Percentiles rank a stretch among this genome's conserved stretches.
phyloP scores from a whole-genome alignment of 2,888 invertebrate genomes.

The Listrodromus nycthemerus region DNA sequence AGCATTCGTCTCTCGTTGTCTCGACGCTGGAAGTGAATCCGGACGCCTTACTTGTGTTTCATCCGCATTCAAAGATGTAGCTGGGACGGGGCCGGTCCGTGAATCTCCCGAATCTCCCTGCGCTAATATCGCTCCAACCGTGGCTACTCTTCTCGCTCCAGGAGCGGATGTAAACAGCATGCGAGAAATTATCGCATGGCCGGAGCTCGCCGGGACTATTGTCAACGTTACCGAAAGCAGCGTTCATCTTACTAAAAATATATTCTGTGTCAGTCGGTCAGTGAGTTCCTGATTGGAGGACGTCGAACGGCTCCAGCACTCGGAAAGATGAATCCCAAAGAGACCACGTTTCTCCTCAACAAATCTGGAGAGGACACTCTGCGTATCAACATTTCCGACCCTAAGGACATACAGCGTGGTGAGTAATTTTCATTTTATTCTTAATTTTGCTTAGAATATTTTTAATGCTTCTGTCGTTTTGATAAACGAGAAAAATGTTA shows the following conservation, averaged over 20 bases:
- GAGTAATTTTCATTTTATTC: neutral
- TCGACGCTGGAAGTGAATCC: neutral
- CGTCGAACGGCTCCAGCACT: slow-evolving; percentile 13
- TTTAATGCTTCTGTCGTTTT: too few relatives aligned
- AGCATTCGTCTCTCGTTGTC: neutral
- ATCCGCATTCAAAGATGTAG: slow-evolving; percentile 58
- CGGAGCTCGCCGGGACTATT: too few relatives aligned
- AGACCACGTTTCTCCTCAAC: slow-evolving; percentile 71
- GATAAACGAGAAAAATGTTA: neutral
- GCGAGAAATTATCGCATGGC: neutral
- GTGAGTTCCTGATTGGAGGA: slow-evolving; percentile 46
- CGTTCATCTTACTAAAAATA: slow-evolving; percentile 11
- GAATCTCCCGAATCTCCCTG: neutral
- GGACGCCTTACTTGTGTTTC: neutral
- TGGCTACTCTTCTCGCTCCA: neutral
- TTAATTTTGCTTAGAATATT: too few relatives aligned
- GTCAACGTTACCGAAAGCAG: neutral
- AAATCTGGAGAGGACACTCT: slow-evolving; percentile 60
- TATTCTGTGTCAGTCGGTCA: slow-evolving; percentile 56
- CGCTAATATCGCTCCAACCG: slow-evolving; percentile 1
- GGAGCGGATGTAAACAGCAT: neutral
- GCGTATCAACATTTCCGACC: slow-evolving; percentile 53
- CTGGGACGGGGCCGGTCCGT: slow-evolving; percentile 1
- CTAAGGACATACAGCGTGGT: slow-evolving; percentile 44
- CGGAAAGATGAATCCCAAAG: slow-evolving; percentile 70